Percentiles rank a stretch among this genome's conserved stretches.
Evolutionary conservation across 2,888 invertebrate genomes (phyloP).

Genomic region (Cephus pygmeus): DNA sequence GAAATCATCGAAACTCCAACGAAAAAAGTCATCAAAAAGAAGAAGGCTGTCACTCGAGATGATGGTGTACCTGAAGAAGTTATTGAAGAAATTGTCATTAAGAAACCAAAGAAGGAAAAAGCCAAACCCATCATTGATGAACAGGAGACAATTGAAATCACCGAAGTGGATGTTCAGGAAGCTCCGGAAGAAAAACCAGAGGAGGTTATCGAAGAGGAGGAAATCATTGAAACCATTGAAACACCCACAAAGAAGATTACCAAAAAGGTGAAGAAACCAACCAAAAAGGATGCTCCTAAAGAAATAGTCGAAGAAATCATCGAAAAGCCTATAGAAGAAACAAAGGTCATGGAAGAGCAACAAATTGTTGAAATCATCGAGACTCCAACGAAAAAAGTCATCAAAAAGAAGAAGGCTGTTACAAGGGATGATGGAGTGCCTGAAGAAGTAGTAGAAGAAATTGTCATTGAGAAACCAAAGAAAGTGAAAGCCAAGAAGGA

Average conservation of each 20-base stretch:
- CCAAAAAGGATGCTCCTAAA: constrained; percentile 36
- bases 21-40: constrained; percentile 24
- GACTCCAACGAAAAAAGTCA: constrained; percentile 23
- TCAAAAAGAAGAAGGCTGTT: constrained; percentile 25
- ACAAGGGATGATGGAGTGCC: constrained; percentile 33
- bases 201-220: constrained; percentile 31
- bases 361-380: constrained; percentile 35
- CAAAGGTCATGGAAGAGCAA: constrained; percentile 30
- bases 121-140: constrained; percentile 35
- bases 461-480: constrained; percentile 35
- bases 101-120: constrained; percentile 28
- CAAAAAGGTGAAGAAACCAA: constrained; percentile 24
- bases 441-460: constrained; percentile 47
- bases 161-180: constrained; percentile 37
- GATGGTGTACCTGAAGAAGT: constrained; percentile 44
- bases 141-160: constrained; percentile 38
- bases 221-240: constrained; percentile 25
- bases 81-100: constrained; percentile 41
- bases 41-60: constrained; percentile 21
- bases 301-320: constrained; percentile 22
- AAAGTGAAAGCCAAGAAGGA: constrained; percentile 35
- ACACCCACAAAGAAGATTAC: constrained; percentile 20
- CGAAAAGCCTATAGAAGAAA: constrained; percentile 25
- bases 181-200: constrained; percentile 36
- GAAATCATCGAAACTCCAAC: constrained; percentile 30